Base-by-base conservation (phyloP, 1,140 invertebrate genomes). In the Papilio xuthus region DNA sequence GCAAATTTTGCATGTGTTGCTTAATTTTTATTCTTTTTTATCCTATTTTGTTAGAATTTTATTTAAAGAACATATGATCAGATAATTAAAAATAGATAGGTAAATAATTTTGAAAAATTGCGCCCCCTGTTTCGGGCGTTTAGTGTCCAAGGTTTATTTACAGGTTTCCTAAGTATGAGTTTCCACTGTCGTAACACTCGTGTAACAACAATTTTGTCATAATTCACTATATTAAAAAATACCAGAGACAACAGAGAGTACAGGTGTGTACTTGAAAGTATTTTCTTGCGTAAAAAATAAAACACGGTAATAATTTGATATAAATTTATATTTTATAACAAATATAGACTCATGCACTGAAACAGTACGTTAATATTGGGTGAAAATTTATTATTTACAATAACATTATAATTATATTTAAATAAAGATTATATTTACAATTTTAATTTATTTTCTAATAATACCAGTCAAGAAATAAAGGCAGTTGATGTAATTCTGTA, bases 321-420 rank as follows among this genome's bases (percentile, higher is more conserved):
- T 90, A 89, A 89, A 85, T 92, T 93, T 89, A 89, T 93, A 88
- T 92, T 93, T 92, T 93, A 85, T 93, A 93, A 93, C 92, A 93
- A 93, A 92, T 93, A 93, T 91, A 92, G 84, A 91, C 89, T 85
- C 83, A 85, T 85, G 88, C 83, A 88, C 87, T 88, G 84, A 85
- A 84, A 85, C 83, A 89, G 88, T 86, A 88, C 83, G 85, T 83
- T 82, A 81, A 80, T 82, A 85, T 83, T 84, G 83, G 83, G 85
- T 82, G 83, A 87, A 84, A 83, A 84, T 86, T 86, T 83, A 85
- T 82, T 92, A 90, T 92, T 86, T 92, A 90, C 89, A 92, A 82
- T 84, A 90, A 91, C 86, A 85, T 86, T 90, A 89, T 79, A 84
- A 85, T 85, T 88, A 89, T 20, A 87, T 87, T 89, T 90, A 90